phyloP scores from a whole-genome alignment of 1,140 invertebrate genomes.

The Rhagoletis pomonella region DNA sequence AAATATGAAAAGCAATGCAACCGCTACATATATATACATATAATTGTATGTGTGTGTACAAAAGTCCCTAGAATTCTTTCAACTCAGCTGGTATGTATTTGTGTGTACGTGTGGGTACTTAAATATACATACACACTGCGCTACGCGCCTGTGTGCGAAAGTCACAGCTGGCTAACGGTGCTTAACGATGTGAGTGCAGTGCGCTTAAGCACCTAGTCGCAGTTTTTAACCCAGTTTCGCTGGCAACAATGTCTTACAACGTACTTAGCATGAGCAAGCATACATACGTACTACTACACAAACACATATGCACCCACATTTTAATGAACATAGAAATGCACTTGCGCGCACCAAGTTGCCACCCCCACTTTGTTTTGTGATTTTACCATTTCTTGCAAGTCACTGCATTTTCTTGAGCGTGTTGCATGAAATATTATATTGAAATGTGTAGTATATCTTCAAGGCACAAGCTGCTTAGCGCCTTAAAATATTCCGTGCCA shows the following conservation, averaged over 20 bases:
- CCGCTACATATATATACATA: too few species aligned
- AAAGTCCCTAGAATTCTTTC: neutral
- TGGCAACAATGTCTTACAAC: constrained; percentile 33
- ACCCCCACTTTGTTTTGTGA: neutral
- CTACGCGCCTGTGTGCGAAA: neutral
- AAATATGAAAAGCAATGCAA: constrained; percentile 25
- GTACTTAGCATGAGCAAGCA: neutral
- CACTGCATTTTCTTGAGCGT: neutral
- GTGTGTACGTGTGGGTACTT: neutral
- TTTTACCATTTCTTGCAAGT: neutral
- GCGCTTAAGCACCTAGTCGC: constrained; percentile 30
- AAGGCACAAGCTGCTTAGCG: constrained; percentile 16
- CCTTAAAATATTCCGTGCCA: constrained; percentile 30
- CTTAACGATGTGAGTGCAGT: constrained; percentile 39
- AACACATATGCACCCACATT: neutral
- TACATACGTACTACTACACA: neutral
- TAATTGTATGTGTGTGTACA: neutral
- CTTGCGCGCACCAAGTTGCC: neutral
- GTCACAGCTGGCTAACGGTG: constrained; percentile 26
- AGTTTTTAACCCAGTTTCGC: constrained; percentile 45
- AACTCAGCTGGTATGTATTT: neutral
- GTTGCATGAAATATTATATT: constrained; percentile 20
- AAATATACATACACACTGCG: neutral
- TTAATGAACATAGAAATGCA: neutral
- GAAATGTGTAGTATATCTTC: neutral